Percentiles rank a stretch among this genome's conserved stretches.
Evolutionary conservation across 1,140 invertebrate species (phyloP).

Genomic region (Kradibia gibbosae): DNA sequence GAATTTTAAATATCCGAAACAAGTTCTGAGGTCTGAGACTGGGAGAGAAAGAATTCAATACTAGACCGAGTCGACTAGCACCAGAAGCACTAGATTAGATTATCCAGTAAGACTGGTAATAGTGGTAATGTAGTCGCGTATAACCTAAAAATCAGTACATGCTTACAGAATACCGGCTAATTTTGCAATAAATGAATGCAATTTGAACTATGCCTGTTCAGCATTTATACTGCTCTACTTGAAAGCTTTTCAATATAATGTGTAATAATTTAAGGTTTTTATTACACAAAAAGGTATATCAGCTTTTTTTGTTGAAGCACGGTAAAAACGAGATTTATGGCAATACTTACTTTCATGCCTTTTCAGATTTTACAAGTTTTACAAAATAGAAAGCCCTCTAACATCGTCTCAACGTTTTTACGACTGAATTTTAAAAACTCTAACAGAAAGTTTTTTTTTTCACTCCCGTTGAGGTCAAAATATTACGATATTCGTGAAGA

Average conservation of each 20-base stretch:
- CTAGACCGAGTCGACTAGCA: too few species aligned
- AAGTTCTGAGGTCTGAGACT: too few species aligned
- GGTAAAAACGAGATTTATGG: not conserved
- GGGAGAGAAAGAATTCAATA: too few species aligned
- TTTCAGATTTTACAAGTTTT: slow-evolving; percentile 55
- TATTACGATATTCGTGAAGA: slow-evolving; percentile 53
- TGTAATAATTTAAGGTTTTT: slow-evolving; percentile 51
- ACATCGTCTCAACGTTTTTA: slow-evolving; percentile 48
- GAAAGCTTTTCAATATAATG: slow-evolving; percentile 46
- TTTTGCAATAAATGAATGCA: not conserved
- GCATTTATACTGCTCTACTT: not conserved
- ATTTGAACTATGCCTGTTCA: not conserved
- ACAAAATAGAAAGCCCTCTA: slow-evolving; percentile 37
- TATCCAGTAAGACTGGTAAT: too few species aligned
- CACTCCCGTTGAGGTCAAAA: slow-evolving; percentile 56
- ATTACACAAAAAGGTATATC: slow-evolving; percentile 55
- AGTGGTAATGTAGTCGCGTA: too few species aligned
- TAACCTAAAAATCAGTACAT: slow-evolving; percentile 13
- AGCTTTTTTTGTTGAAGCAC: not conserved
- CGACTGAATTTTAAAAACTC: slow-evolving; percentile 49
- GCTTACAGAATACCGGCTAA: not conserved
- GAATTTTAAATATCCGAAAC: slow-evolving; percentile 17
- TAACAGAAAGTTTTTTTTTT: slow-evolving; percentile 53
- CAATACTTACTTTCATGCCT: not conserved
- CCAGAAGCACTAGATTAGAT: too few species aligned